A percentile compares a stretch with the other conserved stretches of the same genome.
Conservation (phyloP, 2,888 invertebrate genomes). For the Agrotis clavis region DNA sequence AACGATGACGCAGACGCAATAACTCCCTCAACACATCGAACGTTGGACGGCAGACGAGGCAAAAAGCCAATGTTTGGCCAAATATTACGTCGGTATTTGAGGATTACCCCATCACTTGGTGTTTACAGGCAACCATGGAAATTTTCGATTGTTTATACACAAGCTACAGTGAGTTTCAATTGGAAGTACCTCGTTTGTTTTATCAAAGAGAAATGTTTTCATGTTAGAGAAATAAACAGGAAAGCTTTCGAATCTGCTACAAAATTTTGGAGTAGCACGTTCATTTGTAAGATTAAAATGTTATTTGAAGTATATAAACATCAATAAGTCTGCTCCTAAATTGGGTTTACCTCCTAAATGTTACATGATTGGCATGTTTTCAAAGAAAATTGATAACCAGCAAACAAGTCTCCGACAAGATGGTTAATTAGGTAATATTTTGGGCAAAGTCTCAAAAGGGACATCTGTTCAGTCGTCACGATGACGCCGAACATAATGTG, state of each 20-base stretch:
- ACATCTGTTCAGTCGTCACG: conserved; percentile 41
- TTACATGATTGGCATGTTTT: conserved; percentile 12
- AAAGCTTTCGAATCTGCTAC: conserved; percentile 28
- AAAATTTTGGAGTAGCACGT: conserved; percentile 1
- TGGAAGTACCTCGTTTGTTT: conserved; percentile 15
- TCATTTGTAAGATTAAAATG: conserved; percentile 10
- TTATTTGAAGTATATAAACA: neutral
- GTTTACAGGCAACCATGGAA: conserved; percentile 50
- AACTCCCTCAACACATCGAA: conserved; percentile 35
- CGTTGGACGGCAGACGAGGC: conserved; percentile 13
- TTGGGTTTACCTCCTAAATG: neutral
- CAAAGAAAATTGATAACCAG: conserved; percentile 9
- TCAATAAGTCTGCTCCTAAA: neutral
- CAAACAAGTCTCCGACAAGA: conserved; percentile 14
- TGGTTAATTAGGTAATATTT: conserved; percentile 40
- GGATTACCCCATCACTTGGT: conserved; percentile 37
- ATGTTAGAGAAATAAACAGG: conserved; percentile 34
- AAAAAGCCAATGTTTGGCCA: conserved; percentile 36
- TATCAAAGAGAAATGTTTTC: conserved; percentile 48
- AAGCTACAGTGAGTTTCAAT: conserved; percentile 39
- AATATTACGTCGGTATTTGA: conserved; percentile 37
- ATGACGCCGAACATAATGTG: conserved; percentile 43
- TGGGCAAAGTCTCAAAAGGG: conserved; percentile 29
- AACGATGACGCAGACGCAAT: conserved; percentile 34
- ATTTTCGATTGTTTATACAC: conserved; percentile 52